A percentile compares a stretch with the other conserved stretches of the same genome.
These are phyloP conservation scores for Stigmatopora nigra DNA, from an alignment of 2,113 vertebrate genomes.

Conservation along the genomic window DNA sequence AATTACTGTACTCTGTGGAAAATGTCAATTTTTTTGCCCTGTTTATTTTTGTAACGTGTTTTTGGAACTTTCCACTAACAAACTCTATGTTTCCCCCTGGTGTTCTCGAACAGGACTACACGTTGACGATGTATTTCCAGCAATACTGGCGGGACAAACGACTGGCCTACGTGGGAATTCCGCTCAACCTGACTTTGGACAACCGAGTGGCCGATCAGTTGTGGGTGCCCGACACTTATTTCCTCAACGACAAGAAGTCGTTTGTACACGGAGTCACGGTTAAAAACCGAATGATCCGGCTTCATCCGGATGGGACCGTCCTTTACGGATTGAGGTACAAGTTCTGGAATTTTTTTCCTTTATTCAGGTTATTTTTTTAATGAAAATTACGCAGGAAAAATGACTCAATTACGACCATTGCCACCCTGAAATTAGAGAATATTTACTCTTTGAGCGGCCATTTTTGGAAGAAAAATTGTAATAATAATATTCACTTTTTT, in stretches of 20 bases:
- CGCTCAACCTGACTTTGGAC: slow-evolving; percentile 89
- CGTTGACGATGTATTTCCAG: slow-evolving; percentile 95
- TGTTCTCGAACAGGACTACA: slow-evolving; percentile 79
- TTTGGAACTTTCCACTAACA: neutral
- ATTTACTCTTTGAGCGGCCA: too few relatives aligned
- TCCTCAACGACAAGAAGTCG: slow-evolving; percentile 95
- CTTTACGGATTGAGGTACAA: slow-evolving; percentile 88
- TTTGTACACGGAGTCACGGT: slow-evolving; percentile 93
- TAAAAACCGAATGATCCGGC: slow-evolving; percentile 94
- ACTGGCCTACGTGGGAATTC: slow-evolving; percentile 86
- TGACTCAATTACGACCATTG: neutral
- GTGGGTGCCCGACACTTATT: slow-evolving; percentile 96
- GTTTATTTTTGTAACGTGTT: too few relatives aligned
- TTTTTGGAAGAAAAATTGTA: too few relatives aligned
- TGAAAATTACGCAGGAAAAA: slow-evolving; percentile 9
- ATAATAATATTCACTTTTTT: too few relatives aligned
- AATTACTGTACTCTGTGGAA: neutral
- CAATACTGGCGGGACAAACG: slow-evolving; percentile 96
- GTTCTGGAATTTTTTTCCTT: neutral
- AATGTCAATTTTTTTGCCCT: neutral
- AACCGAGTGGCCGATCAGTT: slow-evolving; percentile 93
- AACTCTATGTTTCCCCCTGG: neutral
- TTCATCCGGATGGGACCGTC: slow-evolving; percentile 89
- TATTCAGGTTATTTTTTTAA: neutral
- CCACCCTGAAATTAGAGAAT: too few relatives aligned